A percentile compares a stretch with the other conserved stretches of the same genome.
Evolutionary conservation across 1,140 invertebrate genomes (phyloP).

Genomic region (Apocrypta bakeri): DNA sequence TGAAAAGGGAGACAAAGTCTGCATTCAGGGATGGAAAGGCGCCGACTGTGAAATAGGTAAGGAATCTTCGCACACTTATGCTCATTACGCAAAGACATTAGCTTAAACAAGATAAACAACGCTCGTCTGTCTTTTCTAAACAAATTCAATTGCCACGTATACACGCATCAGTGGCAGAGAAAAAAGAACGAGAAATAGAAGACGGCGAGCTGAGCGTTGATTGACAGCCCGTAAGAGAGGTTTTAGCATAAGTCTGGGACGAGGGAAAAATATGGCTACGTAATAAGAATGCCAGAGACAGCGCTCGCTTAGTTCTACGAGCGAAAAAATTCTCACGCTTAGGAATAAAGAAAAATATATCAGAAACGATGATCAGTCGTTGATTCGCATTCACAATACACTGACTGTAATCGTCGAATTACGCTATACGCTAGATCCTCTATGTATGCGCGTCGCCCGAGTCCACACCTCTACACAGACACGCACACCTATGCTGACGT

Average conservation of each 20-base stretch:
- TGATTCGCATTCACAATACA: no score
- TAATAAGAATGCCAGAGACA: slow-evolving; percentile 4
- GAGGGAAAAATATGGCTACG: slow-evolving; percentile 12
- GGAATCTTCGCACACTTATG: slow-evolving; percentile 51
- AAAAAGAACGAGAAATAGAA: slow-evolving; percentile 5
- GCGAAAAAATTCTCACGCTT: slow-evolving; percentile 44
- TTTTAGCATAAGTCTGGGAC: no score
- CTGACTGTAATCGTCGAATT: slow-evolving; percentile 47
- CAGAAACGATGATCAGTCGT: no score
- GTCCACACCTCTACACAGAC: neutral
- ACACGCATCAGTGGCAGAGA: neutral
- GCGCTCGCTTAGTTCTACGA: neutral
- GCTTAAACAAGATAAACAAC: no score
- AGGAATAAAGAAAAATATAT: neutral
- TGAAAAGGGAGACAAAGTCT: slow-evolving; percentile 90
- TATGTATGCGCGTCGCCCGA: slow-evolving; percentile 20
- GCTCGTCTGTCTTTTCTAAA: slow-evolving; percentile 34
- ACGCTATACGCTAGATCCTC: no score
- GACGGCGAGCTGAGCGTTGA: slow-evolving; percentile 2
- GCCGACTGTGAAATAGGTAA: slow-evolving; percentile 93
- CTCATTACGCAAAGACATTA: slow-evolving; percentile 3
- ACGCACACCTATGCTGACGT: no score
- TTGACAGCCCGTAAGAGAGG: slow-evolving; percentile 30
- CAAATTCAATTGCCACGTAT: slow-evolving; percentile 31
- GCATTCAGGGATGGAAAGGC: slow-evolving; percentile 94